Base-by-base conservation (phyloP, 2,113 vertebrate genomes). In the Taxidea taxus region DNA sequence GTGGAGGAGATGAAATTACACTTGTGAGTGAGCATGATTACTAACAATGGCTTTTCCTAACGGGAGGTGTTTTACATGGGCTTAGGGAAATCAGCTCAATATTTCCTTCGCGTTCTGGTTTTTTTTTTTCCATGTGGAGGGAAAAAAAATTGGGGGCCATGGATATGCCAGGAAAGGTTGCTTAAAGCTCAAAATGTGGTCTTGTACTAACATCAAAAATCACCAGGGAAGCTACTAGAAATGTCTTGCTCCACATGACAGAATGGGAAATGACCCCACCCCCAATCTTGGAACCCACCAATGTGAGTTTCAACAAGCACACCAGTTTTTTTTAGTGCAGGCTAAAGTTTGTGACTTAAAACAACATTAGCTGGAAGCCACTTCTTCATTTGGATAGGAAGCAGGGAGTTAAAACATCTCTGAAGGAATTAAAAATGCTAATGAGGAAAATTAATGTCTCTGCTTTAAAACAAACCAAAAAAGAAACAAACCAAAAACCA, bases 61-160 rank as follows among this genome's bases (percentile, higher is more conserved):
- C 10, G 74, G 11, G 6, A 85, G 56, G 31, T 68, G 29, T 68
- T 87, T 87, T 56, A 39, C 23, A 1, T 82, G 78, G 27, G 27
- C 51, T 58, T 77, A 34, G 42, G 25, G 37, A 56, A 47, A 66
- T 89, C n/a, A 51, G 60, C 18, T 82, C 89, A 83, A 1, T 66
- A 54, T 94, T 92, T 94, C 51, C 80, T 93, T 92, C n/a, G 23
- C 27, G 47, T 68, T 20, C 42, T 84, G 25, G 6, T n/a, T 49
- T 87, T 62, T 86, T 34, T 18, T 96, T 90, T 74, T 85, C 37
- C 18, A 3, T 72, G 15, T 72, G 51, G n/a, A 91, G 47, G 44
- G 1, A 5, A 34, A 75, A 62, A 25, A 74, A 47, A 20, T 72
- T 42, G 18, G 83, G 47, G 49, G 23, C 47, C 34, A 60, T 34